phyloP scores from a whole-genome alignment of 2,888 invertebrate genomes.

The Andrena hattorfiana region DNA sequence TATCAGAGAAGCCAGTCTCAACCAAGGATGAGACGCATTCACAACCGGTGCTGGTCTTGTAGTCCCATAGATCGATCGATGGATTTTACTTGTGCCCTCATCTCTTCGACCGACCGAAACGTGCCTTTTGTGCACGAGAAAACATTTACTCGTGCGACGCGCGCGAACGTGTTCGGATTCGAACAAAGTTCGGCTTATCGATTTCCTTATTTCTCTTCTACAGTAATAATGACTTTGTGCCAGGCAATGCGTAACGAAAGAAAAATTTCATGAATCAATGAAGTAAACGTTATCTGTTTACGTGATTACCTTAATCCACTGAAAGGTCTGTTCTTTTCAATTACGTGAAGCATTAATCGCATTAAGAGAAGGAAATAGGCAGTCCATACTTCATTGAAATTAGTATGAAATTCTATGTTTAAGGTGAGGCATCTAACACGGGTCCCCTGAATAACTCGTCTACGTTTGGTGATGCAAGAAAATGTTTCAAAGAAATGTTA shows the following conservation, averaged over 20 bases:
- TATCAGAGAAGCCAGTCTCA: slow-evolving; percentile 61
- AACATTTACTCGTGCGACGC: slow-evolving; percentile 22
- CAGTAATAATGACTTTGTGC: slow-evolving; percentile 35
- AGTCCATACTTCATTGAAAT: no score
- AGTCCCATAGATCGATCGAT: slow-evolving; percentile 65
- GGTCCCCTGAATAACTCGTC: no score
- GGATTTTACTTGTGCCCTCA: slow-evolving; percentile 48
- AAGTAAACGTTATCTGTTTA: neutral
- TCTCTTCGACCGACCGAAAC: slow-evolving; percentile 47
- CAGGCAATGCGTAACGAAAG: slow-evolving; percentile 6
- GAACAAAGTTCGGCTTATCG: slow-evolving; percentile 54
- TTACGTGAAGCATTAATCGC: no score
- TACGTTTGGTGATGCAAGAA: no score
- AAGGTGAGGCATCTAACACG: no score
- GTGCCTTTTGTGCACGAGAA: slow-evolving; percentile 55
- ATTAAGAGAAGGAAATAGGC: no score
- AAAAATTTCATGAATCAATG: slow-evolving; percentile 13
- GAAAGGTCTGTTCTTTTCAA: no score
- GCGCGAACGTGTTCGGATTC: slow-evolving; percentile 20
- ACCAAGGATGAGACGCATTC: slow-evolving; percentile 62
- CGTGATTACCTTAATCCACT: no score
- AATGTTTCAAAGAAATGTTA: no score
- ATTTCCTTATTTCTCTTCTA: slow-evolving; percentile 47
- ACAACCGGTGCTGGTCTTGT: slow-evolving; percentile 27
- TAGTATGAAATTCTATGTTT: no score